Base-by-base conservation (phyloP, 2,113 vertebrate genomes). In the Dipodomys spectabilis region DNA sequence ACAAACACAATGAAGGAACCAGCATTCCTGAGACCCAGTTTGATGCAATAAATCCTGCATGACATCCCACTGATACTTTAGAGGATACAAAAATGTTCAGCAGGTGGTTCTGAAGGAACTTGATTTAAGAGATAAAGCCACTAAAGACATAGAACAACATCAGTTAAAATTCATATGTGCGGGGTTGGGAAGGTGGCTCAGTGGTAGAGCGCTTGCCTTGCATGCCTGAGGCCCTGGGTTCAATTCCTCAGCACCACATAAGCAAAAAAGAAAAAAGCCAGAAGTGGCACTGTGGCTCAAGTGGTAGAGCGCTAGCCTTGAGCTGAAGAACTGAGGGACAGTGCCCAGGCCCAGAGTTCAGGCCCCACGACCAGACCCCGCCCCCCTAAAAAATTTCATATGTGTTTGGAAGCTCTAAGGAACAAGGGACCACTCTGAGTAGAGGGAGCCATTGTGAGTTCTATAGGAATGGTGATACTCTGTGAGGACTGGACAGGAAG, bases 341-440 rank as follows among this genome's bases (percentile, higher is more conserved):
- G 39, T 39, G 39, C 39, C 39, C 39, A 39, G 39, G 39, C 39
- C 39, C 39, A 39, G 5, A 39, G 39, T 39, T 39, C 39, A 39
- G 39, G 39, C 39, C 5, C 39, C 39, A 39, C 5, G 39, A 39
- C 39, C 5, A 6, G 39, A 39, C 39, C 39, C 39, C 39, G 5
- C 39, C 39, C 39, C 39, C 39, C 39, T 6, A 39, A 39, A 39
- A 79, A 19, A 74, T 9, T 28, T 39, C 7, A 65, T 18, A 35
- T 11, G 15, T 32, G 22, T 69, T 95, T 73, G 73, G 65, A 95
- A 86, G 19, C 49, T 93, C 71, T 87, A 88, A 85, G 65, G 82
- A 88, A 25, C 16, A 45, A 18, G 35, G 65, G 35, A 79, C 6
- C 32, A 78, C 60, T 90, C 28, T 57, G 45, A 85, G 23, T 35